Evolutionary conservation across 1,140 invertebrate species (phyloP).

Genomic region (Papilio machaon): DNA sequence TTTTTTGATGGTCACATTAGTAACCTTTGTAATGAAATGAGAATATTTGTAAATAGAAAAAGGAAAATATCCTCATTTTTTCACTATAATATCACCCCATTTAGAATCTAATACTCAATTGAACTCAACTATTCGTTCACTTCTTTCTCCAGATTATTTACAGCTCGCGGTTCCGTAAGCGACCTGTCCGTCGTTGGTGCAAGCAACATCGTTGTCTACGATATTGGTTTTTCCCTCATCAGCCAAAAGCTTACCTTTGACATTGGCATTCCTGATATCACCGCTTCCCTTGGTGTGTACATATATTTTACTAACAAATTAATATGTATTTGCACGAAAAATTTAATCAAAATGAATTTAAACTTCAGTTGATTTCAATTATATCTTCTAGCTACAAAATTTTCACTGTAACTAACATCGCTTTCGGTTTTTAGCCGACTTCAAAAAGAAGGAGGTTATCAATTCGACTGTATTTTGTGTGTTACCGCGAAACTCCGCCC

Average conservation of each 20-base stretch:
- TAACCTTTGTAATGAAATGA: not conserved
- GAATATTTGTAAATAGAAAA: not conserved
- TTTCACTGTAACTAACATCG: too few species aligned
- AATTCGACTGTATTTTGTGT: too few species aligned
- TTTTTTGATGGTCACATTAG: not conserved
- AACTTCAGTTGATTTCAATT: too few species aligned
- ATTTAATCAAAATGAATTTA: too few species aligned
- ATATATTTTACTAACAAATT: not conserved
- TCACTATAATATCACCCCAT: too few species aligned
- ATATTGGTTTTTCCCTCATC: not conserved
- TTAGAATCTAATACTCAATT: too few species aligned
- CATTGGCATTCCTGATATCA: not conserved
- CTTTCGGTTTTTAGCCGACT: too few species aligned
- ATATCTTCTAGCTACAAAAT: too few species aligned
- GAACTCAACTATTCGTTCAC: too few species aligned
- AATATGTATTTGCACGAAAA: not conserved
- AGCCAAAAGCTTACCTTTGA: slow-evolving; percentile 4
- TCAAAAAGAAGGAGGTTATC: too few species aligned
- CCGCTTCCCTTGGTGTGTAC: not conserved
- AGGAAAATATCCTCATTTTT: not conserved
- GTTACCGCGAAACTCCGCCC: too few species aligned
- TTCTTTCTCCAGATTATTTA: not conserved
- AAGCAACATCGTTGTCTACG: slow-evolving; percentile 24
- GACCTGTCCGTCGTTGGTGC: not conserved
- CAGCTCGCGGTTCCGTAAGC: slow-evolving; percentile 10